Evolutionary conservation across 2,113 vertebrate genomes (phyloP), one percentile per base, ranked within the genome.

Genomic region (Pleuronectes platessa): DNA sequence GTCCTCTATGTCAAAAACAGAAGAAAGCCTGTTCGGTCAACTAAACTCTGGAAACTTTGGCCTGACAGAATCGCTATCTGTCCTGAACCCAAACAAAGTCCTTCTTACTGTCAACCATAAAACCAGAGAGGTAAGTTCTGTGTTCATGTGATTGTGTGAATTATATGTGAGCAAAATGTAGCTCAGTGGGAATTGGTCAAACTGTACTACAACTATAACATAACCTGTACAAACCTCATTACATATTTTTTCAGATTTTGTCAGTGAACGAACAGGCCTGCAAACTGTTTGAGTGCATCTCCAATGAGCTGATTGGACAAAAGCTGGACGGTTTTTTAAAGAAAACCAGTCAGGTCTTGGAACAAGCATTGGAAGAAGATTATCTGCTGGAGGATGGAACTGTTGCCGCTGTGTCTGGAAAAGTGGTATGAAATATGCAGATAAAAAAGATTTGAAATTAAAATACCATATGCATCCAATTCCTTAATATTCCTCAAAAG

Each of bases 211-310:
- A 51, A 51, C 47, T 51, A 5, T 17, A 51, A 8, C 15, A 14
- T 58, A 58, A 24, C 56, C 24, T 27, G 55, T 24, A 13, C 18
- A 40, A 23, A 40, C 55, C 4, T 51, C 42, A 47, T 65, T 0
- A 18, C 4, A 18, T 51, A 3, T 37, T 47, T 31, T 76, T 62
- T 65, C 84, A 99, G 98, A 95, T 99, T 87, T 79, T 96, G 20
- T 94, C 97, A 71, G 96, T 94, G 71, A 98, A 97, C 56, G 94
- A 97, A 67, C 92, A 91, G 86, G 97, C 97, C 4, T 96, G 95
- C 89, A 94, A 90, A 60, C 88, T 98, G 59, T 94, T 99, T 89
- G 95, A 96, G 26, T 95, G 93, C 66, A 93, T 91, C 14, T 83
- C 90, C 58, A 74, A 90, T 15, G 94, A 96, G 10, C 81, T 99